A percentile compares a stretch with the other conserved stretches of the same genome.
phyloP scores from a whole-genome alignment of 2,113 vertebrate species.

The Psephotus haematonotus region DNA sequence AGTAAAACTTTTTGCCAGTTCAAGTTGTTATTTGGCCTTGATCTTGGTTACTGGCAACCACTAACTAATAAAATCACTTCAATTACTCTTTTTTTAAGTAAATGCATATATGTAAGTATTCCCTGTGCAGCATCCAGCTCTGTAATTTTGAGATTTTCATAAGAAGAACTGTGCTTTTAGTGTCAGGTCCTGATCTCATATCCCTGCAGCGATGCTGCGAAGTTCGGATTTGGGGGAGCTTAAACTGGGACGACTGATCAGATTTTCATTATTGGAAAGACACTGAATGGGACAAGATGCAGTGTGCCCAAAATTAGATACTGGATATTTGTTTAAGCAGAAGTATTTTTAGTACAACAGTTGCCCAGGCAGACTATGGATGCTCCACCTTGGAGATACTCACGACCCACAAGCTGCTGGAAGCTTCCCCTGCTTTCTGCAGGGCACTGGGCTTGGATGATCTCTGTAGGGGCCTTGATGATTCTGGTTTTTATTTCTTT shows the following conservation, averaged over 20 bases:
- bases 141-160: background rate
- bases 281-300: background rate
- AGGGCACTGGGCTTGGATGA: accelerated
- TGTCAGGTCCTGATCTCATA: background rate
- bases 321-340: background rate
- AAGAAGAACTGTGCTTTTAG: accelerated
- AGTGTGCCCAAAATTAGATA: accelerated
- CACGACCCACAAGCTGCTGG: background rate
- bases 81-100: background rate
- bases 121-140: background rate
- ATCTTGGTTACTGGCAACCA: background rate
- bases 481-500: background rate
- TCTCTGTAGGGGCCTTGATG: too few species aligned
- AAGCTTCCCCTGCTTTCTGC: background rate
- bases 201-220: too few species aligned
- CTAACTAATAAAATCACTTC: background rate
- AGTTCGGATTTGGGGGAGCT: too few species aligned
- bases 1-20: background rate
- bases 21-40: background rate
- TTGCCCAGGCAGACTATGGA: background rate
- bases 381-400: background rate
- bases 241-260: background rate
- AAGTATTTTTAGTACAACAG: background rate
- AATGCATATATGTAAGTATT: background rate
- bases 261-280: background rate